These are phyloP conservation scores for Diachasma alloeum DNA, from an alignment of 1,140 invertebrate genomes.

Conservation along the genomic window DNA sequence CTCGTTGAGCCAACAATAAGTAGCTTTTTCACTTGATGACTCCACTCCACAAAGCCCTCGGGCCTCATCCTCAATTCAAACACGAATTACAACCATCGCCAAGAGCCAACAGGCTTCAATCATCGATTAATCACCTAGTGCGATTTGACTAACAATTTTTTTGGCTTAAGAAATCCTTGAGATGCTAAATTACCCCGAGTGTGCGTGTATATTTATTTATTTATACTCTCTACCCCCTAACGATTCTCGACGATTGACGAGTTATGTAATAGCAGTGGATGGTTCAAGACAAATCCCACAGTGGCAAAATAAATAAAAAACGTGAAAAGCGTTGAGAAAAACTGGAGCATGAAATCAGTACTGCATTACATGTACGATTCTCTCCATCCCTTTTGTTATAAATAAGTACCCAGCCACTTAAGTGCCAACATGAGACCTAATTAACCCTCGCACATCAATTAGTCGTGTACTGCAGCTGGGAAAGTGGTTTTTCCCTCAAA, in stretches of 20 bases:
- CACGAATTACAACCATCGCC: not conserved
- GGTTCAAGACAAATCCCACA: not conserved
- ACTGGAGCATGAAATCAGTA: not conserved
- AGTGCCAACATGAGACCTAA: not conserved
- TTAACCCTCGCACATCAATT: conserved; percentile 15
- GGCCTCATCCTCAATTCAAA: not conserved
- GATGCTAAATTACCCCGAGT: not conserved
- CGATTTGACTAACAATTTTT: not conserved
- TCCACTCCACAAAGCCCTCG: too few species aligned
- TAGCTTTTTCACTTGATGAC: not conserved
- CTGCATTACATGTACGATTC: not conserved
- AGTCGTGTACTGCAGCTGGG: not conserved
- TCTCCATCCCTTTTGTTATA: not conserved
- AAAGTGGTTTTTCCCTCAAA: not conserved
- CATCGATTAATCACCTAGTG: not conserved
- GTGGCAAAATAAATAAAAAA: not conserved
- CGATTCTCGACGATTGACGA: not conserved
- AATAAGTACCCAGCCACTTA: not conserved
- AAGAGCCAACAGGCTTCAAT: not conserved
- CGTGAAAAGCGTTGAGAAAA: not conserved
- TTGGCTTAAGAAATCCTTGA: not conserved
- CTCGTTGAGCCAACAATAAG: not conserved
- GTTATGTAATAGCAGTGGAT: not conserved
- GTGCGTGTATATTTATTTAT: conserved; percentile 6
- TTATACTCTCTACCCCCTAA: not conserved